phyloP scores from a whole-genome alignment of 2,113 vertebrate species.

The Syrmaticus mikado region DNA sequence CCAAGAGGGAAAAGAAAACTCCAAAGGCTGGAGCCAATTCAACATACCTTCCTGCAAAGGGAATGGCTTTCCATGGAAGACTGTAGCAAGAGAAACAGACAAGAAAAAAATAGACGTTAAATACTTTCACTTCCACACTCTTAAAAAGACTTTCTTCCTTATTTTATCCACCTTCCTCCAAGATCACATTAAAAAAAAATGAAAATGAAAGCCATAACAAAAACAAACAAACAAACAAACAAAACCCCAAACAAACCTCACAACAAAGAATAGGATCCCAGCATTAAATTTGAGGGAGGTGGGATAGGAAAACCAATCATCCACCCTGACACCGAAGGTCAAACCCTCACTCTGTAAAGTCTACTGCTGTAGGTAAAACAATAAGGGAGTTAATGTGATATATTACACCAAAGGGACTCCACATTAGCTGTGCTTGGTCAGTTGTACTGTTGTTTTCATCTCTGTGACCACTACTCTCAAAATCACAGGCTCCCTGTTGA shows the following conservation, averaged over 20 bases:
- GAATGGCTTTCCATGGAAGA: background rate
- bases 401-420: background rate
- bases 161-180: background rate
- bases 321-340: background rate
- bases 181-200: background rate
- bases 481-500: background rate
- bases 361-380: background rate
- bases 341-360: background rate
- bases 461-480: background rate
- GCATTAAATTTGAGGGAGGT: background rate
- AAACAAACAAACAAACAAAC: too few species aligned
- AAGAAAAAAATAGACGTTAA: background rate
- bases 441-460: background rate
- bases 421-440: background rate
- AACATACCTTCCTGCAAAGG: background rate
- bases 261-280: background rate
- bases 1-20: background rate
- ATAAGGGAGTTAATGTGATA: background rate
- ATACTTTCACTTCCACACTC: background rate
- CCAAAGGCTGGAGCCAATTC: background rate
- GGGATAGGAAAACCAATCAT: background rate
- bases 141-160: background rate
- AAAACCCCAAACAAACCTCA: too few species aligned
- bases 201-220: background rate
- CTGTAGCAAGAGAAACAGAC: background rate